phyloP scores from a whole-genome alignment of 2,113 vertebrate genomes.

The Smithornis capensis region DNA sequence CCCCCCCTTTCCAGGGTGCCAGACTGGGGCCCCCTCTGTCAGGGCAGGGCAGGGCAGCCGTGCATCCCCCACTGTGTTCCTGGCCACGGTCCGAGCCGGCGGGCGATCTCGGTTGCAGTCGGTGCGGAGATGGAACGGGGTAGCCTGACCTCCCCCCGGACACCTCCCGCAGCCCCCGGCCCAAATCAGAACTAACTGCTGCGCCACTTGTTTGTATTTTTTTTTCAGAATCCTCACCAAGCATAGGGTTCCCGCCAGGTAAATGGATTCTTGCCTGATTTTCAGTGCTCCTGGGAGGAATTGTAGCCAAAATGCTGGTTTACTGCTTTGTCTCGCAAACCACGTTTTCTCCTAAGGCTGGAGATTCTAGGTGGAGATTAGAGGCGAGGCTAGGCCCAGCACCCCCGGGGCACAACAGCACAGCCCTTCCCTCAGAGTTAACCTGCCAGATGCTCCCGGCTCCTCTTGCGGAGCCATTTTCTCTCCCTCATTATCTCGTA shows the following conservation, averaged over 20 bases:
- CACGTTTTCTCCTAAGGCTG: neutral
- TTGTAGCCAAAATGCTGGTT: neutral
- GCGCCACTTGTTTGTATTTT: neutral
- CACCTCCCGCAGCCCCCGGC: neutral
- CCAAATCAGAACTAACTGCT: neutral
- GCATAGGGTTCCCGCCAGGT: slow-evolving; percentile 46
- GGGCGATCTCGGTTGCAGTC: neutral
- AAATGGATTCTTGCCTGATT: slow-evolving; percentile 23
- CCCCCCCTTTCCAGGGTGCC: rapidly evolving
- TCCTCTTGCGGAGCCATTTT: slow-evolving; percentile 41
- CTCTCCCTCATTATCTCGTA: neutral
- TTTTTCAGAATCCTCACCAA: slow-evolving; percentile 12
- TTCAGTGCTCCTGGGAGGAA: neutral
- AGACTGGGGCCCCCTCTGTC: neutral
- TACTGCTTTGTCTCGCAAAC: neutral
- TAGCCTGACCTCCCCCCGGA: neutral
- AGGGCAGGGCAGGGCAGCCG: neutral
- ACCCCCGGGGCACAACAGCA: neutral
- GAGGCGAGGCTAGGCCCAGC: neutral
- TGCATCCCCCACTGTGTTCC: neutral
- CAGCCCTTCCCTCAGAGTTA: neutral
- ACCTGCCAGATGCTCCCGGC: neutral
- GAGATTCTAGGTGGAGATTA: neutral
- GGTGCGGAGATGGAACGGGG: neutral
- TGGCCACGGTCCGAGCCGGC: neutral